Evolutionary conservation across 2,113 vertebrate genomes (phyloP), one percentile per base, ranked within the genome.

Genomic region (Epinephelus lanceolatus): DNA sequence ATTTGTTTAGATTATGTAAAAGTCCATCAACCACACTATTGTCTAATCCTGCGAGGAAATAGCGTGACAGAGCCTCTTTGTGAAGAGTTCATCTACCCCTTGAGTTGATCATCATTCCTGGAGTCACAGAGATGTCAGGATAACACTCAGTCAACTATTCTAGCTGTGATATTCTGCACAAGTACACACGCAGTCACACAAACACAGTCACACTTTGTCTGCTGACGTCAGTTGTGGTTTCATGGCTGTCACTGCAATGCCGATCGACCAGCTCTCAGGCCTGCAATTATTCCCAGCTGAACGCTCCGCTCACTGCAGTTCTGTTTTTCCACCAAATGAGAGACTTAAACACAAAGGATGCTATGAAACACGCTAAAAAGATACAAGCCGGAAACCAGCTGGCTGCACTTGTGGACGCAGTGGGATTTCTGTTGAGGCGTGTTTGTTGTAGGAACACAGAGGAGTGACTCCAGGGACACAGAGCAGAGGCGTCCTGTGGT

Each of bases 141-240:
- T 69, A 84, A 82, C 85, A 90, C 79, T 78, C 71, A 17, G 33
- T 66, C 69, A 66, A 71, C 72, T 86, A 74, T 86, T 81, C 76
- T 15, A 63, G 47, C 75, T 74, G 67, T 13, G 45, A 88, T 84
- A 76, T 77, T 83, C 76, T 42, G 61, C 68, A 86, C 51, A 81
- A 66, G 62, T 30, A 67, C 74, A 76, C 78, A 76, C 71, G 71
- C 21, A 61, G 60, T 78, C 78, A 77, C 80, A 86, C 62, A 88
- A 63, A 80, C 83, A 62, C 76, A 82, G 80, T 91, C 78, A 75
- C 78, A 69, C 81, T 79, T 37, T 55, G 79, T 77, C 49, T 87
- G 78, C 84, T 95, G 91, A 94, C 89, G 92, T 93, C 88, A 93
- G 80, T 81, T 73, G 91, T 80, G 90, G 90, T 89, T 92, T 92